phyloP scores from a whole-genome alignment of 1,140 invertebrate genomes.

The Aphis gossypii region DNA sequence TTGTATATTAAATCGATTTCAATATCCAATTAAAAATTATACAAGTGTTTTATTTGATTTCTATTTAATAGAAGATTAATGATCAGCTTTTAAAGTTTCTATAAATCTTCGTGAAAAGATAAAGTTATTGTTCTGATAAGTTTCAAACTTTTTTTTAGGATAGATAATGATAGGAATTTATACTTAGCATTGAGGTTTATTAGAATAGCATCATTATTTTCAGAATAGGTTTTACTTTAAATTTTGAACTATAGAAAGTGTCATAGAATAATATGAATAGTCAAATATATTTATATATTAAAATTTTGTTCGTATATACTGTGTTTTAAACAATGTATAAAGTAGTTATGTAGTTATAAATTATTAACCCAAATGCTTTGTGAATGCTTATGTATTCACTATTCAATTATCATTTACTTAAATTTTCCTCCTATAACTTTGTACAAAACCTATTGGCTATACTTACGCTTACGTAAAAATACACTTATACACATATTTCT shows the following conservation, averaged over 20 bases:
- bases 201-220: background rate
- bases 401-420: background rate
- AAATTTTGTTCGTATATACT: background rate
- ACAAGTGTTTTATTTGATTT: background rate
- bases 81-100: constrained; percentile 21
- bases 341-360: background rate
- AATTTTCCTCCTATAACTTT: background rate
- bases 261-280: background rate
- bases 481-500: too few species aligned
- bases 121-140: constrained; percentile 29
- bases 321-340: background rate
- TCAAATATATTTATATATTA: background rate
- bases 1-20: background rate
- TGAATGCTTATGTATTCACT: background rate
- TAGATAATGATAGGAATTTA: constrained; percentile 29
- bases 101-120: constrained; percentile 6
- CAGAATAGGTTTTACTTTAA: background rate
- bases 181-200: constrained; percentile 13
- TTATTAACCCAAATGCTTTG: background rate
- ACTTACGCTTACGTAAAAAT: too few species aligned
- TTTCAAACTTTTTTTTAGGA: constrained; percentile 6
- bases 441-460: background rate
- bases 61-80: constrained; percentile 23
- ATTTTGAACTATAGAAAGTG: background rate
- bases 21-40: background rate